phyloP scores from a whole-genome alignment of 37 sponge, comb jelly and placozoan genomes.

The Ianthella basta region DNA sequence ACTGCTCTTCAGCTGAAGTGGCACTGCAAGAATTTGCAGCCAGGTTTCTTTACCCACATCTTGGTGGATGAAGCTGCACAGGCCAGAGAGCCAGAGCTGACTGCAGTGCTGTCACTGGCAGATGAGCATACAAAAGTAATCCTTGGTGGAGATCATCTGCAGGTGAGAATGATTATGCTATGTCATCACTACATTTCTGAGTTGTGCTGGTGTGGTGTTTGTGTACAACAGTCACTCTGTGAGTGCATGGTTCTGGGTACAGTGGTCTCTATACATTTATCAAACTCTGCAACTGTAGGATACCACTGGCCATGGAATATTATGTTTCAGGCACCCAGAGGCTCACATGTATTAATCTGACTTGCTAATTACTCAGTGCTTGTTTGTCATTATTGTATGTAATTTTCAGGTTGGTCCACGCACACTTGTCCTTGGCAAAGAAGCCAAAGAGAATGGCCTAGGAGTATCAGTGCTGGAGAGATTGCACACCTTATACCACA shows the following conservation, averaged over 20 bases:
- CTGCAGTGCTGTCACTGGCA: slow-evolving; percentile 6
- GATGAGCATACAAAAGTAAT: slow-evolving; percentile 9
- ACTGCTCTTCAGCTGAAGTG: slow-evolving; percentile 16
- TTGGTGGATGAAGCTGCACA: slow-evolving; percentile 32
- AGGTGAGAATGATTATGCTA: not conserved
- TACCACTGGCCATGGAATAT: no score
- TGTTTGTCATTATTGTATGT: no score
- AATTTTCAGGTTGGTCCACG: slow-evolving; percentile 56
- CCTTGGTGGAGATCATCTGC: slow-evolving; percentile 21
- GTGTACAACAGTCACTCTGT: no score
- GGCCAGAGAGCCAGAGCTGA: slow-evolving; percentile 25
- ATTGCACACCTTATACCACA: slow-evolving; percentile 28
- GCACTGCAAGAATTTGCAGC: not conserved
- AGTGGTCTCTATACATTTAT: no score
- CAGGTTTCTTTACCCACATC: slow-evolving; percentile 29
- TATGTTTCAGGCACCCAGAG: no score
- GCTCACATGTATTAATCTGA: no score
- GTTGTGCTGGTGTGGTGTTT: no score
- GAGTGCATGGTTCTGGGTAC: no score
- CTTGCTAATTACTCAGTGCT: no score
- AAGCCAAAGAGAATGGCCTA: slow-evolving; percentile 51
- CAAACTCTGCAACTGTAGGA: no score
- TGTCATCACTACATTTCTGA: no score
- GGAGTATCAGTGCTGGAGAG: slow-evolving; percentile 51
- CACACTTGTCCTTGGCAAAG: slow-evolving; percentile 31